A percentile compares a stretch with the other conserved stretches of the same genome.
These are phyloP conservation scores for Coluber constrictor DNA, from an alignment of 2,797 vertebrate genomes.

Conservation along the genomic window DNA sequence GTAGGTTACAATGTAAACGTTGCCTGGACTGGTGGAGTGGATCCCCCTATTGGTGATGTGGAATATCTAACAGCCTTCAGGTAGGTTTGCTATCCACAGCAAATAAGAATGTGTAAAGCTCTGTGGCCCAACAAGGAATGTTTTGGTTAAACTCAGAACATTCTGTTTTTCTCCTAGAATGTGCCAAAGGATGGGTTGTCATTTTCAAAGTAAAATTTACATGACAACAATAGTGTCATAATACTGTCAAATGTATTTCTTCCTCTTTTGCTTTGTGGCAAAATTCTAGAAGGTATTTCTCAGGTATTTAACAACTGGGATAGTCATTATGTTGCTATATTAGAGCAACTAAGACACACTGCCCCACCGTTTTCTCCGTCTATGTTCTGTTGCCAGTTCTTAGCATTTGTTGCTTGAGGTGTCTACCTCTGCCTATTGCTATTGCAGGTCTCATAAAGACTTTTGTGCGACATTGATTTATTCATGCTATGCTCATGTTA, in stretches of 20 bases:
- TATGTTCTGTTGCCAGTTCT: not conserved
- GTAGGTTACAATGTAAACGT: slow-evolving; percentile 94
- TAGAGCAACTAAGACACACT: not conserved
- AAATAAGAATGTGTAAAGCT: not conserved
- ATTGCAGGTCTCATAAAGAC: not conserved
- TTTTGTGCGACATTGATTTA: not conserved
- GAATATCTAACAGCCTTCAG: slow-evolving; percentile 94
- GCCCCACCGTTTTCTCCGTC: not conserved
- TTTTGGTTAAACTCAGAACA: not conserved
- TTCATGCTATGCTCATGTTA: not conserved
- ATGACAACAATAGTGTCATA: not conserved
- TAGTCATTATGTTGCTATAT: not conserved
- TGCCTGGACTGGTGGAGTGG: slow-evolving; percentile 94
- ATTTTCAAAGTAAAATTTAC: not conserved
- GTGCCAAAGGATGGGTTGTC: not conserved
- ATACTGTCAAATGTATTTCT: not conserved
- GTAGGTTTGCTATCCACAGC: slow-evolving; percentile 58
- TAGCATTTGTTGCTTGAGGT: not conserved
- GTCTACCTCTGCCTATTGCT: not conserved
- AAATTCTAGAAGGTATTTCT: not conserved
- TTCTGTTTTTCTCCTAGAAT: not conserved
- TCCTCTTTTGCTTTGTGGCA: not conserved
- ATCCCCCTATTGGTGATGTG: slow-evolving; percentile 92
- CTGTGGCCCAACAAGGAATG: not conserved
- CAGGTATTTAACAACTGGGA: not conserved